Evolutionary conservation across 2,797 vertebrate genomes (phyloP).

Genomic region (Etheostoma perlongum): DNA sequence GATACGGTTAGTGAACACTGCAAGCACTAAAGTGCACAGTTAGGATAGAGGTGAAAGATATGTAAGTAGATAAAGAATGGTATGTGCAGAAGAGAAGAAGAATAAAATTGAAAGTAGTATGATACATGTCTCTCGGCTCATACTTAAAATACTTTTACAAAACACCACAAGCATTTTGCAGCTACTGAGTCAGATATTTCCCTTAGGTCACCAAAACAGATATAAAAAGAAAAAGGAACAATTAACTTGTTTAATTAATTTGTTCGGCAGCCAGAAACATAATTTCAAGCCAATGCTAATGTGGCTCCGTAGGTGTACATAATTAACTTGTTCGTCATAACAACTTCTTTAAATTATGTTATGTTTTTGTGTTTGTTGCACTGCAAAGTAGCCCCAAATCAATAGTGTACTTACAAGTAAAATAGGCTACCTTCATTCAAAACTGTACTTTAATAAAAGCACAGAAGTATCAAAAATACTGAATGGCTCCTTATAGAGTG

Average conservation of each 20-base stretch:
- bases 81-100: too few species aligned
- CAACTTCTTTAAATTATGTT: not conserved
- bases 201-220: not conserved
- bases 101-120: too few species aligned
- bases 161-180: not conserved
- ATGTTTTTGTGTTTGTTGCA: not conserved
- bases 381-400: not conserved
- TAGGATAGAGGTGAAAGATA: too few species aligned
- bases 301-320: not conserved
- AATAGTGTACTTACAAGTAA: too few species aligned
- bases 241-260: not conserved
- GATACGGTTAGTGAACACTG: too few species aligned
- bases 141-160: too few species aligned
- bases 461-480: too few species aligned
- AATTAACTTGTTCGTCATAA: not conserved
- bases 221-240: not conserved
- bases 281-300: not conserved
- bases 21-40: too few species aligned
- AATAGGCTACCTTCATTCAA: too few species aligned
- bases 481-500: not conserved
- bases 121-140: too few species aligned
- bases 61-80: too few species aligned
- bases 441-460: too few species aligned
- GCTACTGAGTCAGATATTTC: slow-evolving; percentile 13
- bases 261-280: not conserved